These are phyloP conservation scores for Brachylomia viminalis DNA, from an alignment of 2,888 invertebrate species.

Conservation along the genomic window DNA sequence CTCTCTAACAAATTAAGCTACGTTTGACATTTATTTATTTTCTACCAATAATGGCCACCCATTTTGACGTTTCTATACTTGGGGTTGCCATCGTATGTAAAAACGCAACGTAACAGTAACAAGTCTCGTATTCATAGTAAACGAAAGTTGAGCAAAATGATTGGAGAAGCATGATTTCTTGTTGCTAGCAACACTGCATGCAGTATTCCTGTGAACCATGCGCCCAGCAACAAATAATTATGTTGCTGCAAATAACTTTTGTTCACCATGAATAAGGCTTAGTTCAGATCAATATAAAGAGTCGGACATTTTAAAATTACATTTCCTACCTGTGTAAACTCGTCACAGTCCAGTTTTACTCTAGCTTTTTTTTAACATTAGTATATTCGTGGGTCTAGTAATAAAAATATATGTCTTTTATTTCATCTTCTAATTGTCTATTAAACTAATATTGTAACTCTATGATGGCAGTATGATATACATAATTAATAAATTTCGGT, in stretches of 20 bases:
- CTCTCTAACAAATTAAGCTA: background rate
- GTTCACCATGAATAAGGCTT: background rate
- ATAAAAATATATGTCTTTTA: conserved; percentile 20
- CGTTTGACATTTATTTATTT: background rate
- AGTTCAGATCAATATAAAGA: background rate
- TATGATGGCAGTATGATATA: background rate
- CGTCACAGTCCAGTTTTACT: background rate
- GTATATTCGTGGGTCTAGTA: conserved; percentile 15
- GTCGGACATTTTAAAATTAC: background rate
- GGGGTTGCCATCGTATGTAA: background rate
- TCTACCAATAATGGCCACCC: background rate
- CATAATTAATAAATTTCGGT: conserved; percentile 6
- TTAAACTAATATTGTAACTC: conserved; percentile 9
- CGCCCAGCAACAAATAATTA: background rate
- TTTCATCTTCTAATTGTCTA: conserved; percentile 5
- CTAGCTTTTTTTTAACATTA: conserved; percentile 15
- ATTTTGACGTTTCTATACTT: conserved; percentile 4
- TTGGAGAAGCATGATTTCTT: background rate
- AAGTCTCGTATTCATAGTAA: background rate
- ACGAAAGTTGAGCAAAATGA: background rate
- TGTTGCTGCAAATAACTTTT: background rate
- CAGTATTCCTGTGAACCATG: background rate
- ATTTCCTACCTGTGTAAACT: conserved; percentile 5
- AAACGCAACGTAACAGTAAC: background rate
- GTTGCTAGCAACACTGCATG: background rate